phyloP scores from a whole-genome alignment of 2,888 invertebrate genomes.

The Eurytoma adleriae region DNA sequence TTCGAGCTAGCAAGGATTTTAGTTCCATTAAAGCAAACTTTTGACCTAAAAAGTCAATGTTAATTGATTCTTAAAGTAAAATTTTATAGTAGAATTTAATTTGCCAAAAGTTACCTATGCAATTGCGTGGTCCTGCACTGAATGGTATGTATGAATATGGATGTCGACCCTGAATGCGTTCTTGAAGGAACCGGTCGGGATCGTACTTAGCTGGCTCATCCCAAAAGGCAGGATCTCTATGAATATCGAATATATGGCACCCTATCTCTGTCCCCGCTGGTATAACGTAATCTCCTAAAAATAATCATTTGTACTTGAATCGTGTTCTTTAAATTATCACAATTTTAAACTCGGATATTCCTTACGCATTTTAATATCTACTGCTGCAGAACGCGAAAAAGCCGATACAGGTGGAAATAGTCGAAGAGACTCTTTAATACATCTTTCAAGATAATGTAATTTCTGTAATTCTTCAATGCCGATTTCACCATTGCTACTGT shows the following conservation, averaged over 20 bases:
- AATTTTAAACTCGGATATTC: not conserved
- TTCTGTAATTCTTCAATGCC: constrained; percentile 79
- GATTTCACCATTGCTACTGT: constrained; percentile 77
- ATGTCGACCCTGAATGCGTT: constrained; percentile 77
- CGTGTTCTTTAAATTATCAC: not conserved
- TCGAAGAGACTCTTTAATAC: constrained; percentile 83
- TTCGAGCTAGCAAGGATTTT: constrained; percentile 55
- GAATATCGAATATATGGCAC: constrained; percentile 80
- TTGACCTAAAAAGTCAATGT: constrained; percentile 20
- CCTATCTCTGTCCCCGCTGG: constrained; percentile 78
- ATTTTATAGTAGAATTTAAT: too few relatives aligned
- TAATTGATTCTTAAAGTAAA: constrained; percentile 1
- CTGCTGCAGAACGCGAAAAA: constrained; percentile 79
- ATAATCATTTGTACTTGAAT: not conserved
- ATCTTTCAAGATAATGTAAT: constrained; percentile 83
- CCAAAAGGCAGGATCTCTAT: constrained; percentile 81
- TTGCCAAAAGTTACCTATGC: constrained; percentile 78
- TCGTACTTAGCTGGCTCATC: constrained; percentile 82
- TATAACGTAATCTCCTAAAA: constrained; percentile 76
- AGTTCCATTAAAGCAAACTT: constrained; percentile 46
- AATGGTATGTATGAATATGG: constrained; percentile 83
- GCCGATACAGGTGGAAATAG: constrained; percentile 83
- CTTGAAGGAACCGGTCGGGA: constrained; percentile 83
- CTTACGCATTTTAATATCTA: constrained; percentile 75
- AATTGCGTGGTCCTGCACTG: constrained; percentile 83